Conservation (phyloP, 2,113 vertebrate species). For the Desmodus rotundus region DNA sequence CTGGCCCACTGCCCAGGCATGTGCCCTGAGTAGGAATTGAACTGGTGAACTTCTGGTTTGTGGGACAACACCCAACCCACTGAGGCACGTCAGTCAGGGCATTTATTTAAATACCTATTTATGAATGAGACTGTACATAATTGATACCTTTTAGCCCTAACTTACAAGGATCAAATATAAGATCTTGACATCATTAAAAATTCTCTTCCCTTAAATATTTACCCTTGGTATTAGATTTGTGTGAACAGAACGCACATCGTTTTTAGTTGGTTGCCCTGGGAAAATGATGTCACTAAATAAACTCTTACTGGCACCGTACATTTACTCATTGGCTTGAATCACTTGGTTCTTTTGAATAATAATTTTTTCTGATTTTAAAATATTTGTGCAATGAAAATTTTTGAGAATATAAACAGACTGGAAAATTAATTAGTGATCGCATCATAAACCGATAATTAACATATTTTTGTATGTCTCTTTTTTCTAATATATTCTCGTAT, state of each 20-base stretch:
- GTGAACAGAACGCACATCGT: neutral
- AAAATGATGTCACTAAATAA: neutral
- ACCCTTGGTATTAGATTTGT: neutral
- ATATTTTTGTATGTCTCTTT: neutral
- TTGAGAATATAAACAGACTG: neutral
- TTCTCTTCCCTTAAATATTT: neutral
- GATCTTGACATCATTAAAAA: neutral
- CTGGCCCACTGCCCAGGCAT: too few relatives aligned
- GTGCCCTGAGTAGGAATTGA: too few relatives aligned
- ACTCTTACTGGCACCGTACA: neutral
- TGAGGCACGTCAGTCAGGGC: too few relatives aligned
- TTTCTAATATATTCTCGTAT: neutral
- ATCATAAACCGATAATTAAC: neutral
- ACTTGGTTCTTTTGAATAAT: neutral
- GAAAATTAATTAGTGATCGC: neutral
- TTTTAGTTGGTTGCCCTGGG: neutral
- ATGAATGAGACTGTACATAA: neutral
- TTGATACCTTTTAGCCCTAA: neutral
- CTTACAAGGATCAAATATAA: neutral
- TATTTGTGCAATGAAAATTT: neutral
- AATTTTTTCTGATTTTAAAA: conserved; percentile 1
- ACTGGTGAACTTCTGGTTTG: too few relatives aligned
- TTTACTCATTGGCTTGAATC: neutral
- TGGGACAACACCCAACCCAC: too few relatives aligned
- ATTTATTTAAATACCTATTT: neutral